Percentiles rank a stretch among this genome's conserved stretches.
phyloP scores from a whole-genome alignment of 2,113 vertebrate species.

The Thalassoma bifasciatum region DNA sequence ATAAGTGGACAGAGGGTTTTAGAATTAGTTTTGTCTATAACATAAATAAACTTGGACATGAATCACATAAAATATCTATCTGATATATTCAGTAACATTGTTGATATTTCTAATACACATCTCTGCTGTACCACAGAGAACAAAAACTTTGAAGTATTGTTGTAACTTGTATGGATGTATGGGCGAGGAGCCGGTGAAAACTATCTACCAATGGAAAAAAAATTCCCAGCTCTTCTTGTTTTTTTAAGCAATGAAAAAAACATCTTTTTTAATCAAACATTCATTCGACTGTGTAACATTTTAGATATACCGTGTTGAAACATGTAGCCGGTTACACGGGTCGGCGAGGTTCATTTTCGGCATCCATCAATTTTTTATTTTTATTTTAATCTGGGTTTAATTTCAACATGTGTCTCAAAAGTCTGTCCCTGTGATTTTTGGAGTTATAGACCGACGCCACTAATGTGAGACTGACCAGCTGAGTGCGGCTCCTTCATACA shows the following conservation, averaged over 20 bases:
- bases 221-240: too few relatives aligned
- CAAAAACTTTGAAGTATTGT: too few relatives aligned
- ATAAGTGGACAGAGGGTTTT: neutral
- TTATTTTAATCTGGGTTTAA: too few relatives aligned
- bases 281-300: neutral
- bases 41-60: neutral
- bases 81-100: too few relatives aligned
- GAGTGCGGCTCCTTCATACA: neutral
- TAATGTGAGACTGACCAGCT: neutral
- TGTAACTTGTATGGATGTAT: too few relatives aligned
- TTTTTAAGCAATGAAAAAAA: neutral
- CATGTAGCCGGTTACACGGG: neutral
- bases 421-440: neutral
- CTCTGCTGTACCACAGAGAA: neutral
- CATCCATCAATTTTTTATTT: too few relatives aligned
- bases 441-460: neutral
- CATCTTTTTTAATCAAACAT: too few relatives aligned
- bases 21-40: neutral
- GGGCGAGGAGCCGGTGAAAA: too few relatives aligned
- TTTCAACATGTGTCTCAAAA: neutral
- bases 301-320: neutral
- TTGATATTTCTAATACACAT: too few relatives aligned
- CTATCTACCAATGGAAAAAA: too few relatives aligned
- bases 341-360: too few relatives aligned
- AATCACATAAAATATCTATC: neutral